These are phyloP conservation scores for Channa argus DNA, from an alignment of 2,113 vertebrate genomes.

Conservation along the genomic window DNA sequence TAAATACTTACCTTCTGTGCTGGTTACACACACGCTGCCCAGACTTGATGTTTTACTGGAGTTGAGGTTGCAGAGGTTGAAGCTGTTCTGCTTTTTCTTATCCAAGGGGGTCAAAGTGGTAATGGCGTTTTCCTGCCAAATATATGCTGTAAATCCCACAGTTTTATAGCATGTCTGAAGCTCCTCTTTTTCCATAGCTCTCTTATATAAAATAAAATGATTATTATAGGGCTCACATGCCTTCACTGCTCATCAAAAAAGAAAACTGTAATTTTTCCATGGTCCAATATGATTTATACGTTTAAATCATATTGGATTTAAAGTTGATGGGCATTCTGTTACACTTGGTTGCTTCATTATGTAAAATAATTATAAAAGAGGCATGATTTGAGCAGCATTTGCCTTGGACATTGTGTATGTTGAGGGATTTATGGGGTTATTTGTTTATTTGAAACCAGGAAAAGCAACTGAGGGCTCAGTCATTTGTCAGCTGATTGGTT, in stretches of 20 bases:
- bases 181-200: conserved; percentile 56
- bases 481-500: not conserved
- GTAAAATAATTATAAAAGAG: conserved; percentile 10
- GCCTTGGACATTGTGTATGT: not conserved
- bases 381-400: conserved; percentile 5
- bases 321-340: conserved; percentile 10
- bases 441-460: not conserved
- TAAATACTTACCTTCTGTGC: conserved; percentile 23
- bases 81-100: conserved; percentile 56
- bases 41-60: conserved; percentile 41
- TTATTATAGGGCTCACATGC: conserved; percentile 43
- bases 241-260: conserved; percentile 54
- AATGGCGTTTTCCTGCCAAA: conserved; percentile 82
- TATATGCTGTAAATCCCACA: conserved; percentile 69
- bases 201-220: conserved; percentile 47
- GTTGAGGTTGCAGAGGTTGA: conserved; percentile 22
- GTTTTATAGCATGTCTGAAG: conserved; percentile 67
- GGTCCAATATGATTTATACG: conserved; percentile 25
- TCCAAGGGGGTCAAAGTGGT: conserved; percentile 66
- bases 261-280: conserved; percentile 34
- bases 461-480: not conserved
- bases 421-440: not conserved
- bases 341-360: not conserved
- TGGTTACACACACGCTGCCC: conserved; percentile 11
- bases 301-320: conserved; percentile 43